Evolutionary conservation across 2,113 vertebrate species (phyloP).

Genomic region (Leiothrix lutea): DNA sequence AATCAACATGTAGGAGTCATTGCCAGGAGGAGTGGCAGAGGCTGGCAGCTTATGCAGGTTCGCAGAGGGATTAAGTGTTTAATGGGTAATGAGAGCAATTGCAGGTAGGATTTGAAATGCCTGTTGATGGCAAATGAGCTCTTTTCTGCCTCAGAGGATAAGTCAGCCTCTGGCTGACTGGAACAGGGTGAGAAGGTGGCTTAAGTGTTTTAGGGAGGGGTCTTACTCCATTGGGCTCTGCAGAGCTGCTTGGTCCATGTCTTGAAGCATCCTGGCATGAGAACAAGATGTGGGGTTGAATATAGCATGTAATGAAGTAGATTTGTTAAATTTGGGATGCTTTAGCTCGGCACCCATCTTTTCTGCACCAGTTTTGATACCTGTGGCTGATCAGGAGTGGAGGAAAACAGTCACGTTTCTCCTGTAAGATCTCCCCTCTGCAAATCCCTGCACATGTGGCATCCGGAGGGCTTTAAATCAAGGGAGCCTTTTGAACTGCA

Average conservation of each 20-base stretch:
- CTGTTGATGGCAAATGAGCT: not conserved
- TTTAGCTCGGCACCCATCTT: not conserved
- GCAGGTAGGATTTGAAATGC: slow-evolving; percentile 16
- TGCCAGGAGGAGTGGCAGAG: not conserved
- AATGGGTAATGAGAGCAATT: not conserved
- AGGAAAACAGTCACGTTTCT: rapidly evolving
- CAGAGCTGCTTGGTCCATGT: not conserved
- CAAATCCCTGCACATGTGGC: not conserved
- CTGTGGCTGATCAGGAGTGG: not conserved
- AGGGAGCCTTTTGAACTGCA: not conserved
- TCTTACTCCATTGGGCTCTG: not conserved
- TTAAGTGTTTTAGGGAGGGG: not conserved
- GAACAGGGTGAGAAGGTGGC: not conserved
- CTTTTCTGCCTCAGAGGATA: not conserved
- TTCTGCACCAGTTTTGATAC: not conserved
- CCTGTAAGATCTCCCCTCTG: not conserved
- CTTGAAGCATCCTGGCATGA: not conserved
- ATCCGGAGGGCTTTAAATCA: not conserved
- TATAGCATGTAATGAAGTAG: not conserved
- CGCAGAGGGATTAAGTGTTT: not conserved
- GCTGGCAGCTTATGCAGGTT: not conserved
- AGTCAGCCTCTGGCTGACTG: not conserved
- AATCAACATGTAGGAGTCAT: not conserved
- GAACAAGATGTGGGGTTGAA: not conserved
- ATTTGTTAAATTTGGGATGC: not conserved